These are phyloP conservation scores for Drosophila setifemur DNA, from an alignment of 1,140 invertebrate genomes.

Conservation along the genomic window DNA sequence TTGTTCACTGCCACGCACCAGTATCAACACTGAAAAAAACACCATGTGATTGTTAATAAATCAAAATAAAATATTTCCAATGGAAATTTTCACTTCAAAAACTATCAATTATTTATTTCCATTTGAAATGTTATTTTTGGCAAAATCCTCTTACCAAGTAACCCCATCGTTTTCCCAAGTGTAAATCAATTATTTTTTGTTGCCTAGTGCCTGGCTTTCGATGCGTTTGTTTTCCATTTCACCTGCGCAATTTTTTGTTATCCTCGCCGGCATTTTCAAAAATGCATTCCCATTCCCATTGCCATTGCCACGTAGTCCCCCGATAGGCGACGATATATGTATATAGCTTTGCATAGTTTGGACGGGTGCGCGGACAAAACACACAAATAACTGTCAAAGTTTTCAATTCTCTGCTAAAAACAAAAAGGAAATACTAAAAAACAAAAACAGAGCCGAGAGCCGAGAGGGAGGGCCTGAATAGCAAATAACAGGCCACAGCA, in stretches of 20 bases:
- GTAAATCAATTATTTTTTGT: not conserved
- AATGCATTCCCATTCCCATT: too few species aligned
- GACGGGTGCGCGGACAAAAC: conserved; percentile 27
- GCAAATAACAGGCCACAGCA: conserved; percentile 26
- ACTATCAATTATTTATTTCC: too few species aligned
- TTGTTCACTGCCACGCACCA: conserved; percentile 20
- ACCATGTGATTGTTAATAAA: too few species aligned
- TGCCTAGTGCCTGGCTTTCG: not conserved
- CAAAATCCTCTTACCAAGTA: too few species aligned
- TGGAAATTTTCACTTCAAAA: too few species aligned
- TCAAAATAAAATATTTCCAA: too few species aligned
- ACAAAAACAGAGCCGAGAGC: too few species aligned
- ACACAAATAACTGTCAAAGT: conserved; percentile 49
- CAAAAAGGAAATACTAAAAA: not conserved
- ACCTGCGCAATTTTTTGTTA: conserved; percentile 19
- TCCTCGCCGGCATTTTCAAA: conserved; percentile 3
- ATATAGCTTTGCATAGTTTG: conserved; percentile 18
- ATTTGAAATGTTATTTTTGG: too few species aligned
- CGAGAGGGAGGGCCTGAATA: too few species aligned
- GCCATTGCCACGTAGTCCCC: conserved; percentile 24
- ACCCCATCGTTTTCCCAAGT: too few species aligned
- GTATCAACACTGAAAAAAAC: not conserved
- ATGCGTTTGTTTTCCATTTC: conserved; percentile 39
- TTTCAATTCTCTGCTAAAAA: conserved; percentile 27
- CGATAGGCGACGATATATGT: not conserved